Evolutionary conservation across 1,140 invertebrate genomes (phyloP).

Genomic region (Danaus melanippus): DNA sequence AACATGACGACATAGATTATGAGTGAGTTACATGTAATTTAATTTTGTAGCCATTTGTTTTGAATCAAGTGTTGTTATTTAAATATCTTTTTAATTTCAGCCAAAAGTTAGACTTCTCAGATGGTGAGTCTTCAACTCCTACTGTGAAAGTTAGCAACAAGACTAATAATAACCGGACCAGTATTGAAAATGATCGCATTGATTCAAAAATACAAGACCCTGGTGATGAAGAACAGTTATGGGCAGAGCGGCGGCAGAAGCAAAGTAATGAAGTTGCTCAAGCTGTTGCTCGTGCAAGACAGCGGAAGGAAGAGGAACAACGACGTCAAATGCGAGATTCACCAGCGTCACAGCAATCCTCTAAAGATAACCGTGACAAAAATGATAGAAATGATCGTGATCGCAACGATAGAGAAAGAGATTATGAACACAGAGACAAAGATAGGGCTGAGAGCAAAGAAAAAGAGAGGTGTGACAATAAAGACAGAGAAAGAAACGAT

Average conservation of each 20-base stretch:
- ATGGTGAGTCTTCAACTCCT: conserved; percentile 81
- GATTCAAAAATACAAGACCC: conserved; percentile 57
- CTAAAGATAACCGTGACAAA: conserved; percentile 42
- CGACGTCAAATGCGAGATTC: conserved; percentile 72
- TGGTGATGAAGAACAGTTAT: conserved; percentile 82
- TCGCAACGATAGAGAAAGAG: conserved; percentile 55
- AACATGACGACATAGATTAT: conserved; percentile 94
- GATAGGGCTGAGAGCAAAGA: conserved; percentile 44
- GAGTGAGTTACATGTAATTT: conserved; percentile 73
- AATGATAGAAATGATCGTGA: conserved; percentile 47
- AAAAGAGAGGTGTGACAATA: conserved; percentile 37
- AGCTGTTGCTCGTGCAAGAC: conserved; percentile 82
- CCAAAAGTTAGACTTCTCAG: conserved; percentile 94
- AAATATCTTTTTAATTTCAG: conserved; percentile 61
- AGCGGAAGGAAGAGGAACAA: conserved; percentile 86
- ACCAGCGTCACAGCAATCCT: conserved; percentile 17
- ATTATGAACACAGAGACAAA: conserved; percentile 45
- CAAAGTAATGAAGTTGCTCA: conserved; percentile 79
- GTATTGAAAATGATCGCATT: conserved; percentile 49
- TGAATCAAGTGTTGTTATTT: not conserved
- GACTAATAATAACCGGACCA: conserved; percentile 48
- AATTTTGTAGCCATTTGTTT: too few species aligned
- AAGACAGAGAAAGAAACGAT: conserved; percentile 45
- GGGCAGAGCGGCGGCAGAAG: conserved; percentile 79
- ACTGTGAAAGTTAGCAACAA: conserved; percentile 43